Conservation (phyloP, 2,113 vertebrate species). For the Hippocampus guttulatus region DNA sequence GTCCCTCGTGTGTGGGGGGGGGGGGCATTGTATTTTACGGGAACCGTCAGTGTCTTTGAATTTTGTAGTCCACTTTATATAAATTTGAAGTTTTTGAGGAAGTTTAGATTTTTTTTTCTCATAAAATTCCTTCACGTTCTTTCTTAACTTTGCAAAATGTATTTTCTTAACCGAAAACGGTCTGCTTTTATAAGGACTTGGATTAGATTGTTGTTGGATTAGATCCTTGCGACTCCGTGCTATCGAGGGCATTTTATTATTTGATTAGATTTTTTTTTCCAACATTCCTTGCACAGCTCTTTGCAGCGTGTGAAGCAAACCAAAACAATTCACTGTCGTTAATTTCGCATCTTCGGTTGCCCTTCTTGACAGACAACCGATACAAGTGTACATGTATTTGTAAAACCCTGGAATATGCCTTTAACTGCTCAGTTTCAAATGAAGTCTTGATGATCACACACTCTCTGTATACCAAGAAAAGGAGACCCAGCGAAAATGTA, state of each 20-base stretch:
- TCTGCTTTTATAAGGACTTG: constrained; percentile 62
- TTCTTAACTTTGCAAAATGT: constrained; percentile 62
- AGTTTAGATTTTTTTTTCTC: constrained; percentile 52
- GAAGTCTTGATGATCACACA: constrained; percentile 76
- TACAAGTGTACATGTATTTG: constrained; percentile 58
- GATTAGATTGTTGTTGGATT: constrained; percentile 5
- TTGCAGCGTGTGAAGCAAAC: constrained; percentile 44
- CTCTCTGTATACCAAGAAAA: constrained; percentile 76
- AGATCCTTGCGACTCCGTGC: constrained; percentile 40
- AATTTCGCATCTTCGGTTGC: constrained; percentile 30
- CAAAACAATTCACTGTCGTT: constrained; percentile 38
- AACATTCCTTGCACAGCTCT: constrained; percentile 68
- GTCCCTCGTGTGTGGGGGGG: constrained; percentile 21
- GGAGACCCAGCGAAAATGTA: constrained; percentile 81
- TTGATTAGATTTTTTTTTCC: neutral
- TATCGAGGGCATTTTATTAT: constrained; percentile 57
- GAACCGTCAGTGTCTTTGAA: constrained; percentile 75
- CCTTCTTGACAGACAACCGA: constrained; percentile 35
- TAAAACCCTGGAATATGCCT: constrained; percentile 72
- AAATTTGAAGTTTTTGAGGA: constrained; percentile 61
- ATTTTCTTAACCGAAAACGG: constrained; percentile 65
- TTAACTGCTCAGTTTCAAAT: constrained; percentile 71
- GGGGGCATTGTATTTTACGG: constrained; percentile 57
- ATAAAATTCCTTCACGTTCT: constrained; percentile 60
- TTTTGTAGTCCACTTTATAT: constrained; percentile 70